Conservation (phyloP, 2,888 invertebrate species). For the Amblyjoppa proteus region DNA sequence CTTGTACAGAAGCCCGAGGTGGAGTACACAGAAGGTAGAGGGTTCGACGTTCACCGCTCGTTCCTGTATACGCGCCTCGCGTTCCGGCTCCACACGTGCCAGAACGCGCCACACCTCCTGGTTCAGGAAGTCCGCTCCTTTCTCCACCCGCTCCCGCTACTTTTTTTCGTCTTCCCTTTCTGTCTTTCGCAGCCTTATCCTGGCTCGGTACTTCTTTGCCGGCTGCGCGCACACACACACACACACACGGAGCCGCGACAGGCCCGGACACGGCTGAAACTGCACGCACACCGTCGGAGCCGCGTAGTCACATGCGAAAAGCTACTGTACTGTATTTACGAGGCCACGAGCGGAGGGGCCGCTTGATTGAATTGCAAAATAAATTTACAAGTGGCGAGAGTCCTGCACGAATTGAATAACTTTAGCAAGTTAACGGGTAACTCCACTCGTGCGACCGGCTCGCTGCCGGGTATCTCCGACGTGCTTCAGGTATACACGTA, state of each 20-base stretch:
- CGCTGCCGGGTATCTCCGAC: conserved; percentile 41
- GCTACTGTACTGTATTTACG: conserved; percentile 52
- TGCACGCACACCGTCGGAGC: conserved; percentile 41
- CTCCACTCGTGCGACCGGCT: conserved; percentile 62
- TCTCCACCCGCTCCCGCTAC: conserved; percentile 18
- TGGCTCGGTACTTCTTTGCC: conserved; percentile 18
- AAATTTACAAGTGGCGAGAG: conserved; percentile 77
- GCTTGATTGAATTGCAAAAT: conserved; percentile 77
- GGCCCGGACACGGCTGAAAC: conserved; percentile 38
- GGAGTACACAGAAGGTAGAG: conserved; percentile 45
- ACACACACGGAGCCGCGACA: conserved; percentile 34
- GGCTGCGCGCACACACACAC: background rate
- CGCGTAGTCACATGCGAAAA: conserved; percentile 50
- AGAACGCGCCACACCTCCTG: conserved; percentile 34
- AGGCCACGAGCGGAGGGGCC: conserved; percentile 62
- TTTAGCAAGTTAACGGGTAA: conserved; percentile 75
- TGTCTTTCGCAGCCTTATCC: conserved; percentile 53
- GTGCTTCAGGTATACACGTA: conserved; percentile 27
- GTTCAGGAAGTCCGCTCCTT: conserved; percentile 48
- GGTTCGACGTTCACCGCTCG: conserved; percentile 51
- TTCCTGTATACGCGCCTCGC: conserved; percentile 27
- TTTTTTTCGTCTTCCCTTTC: conserved; percentile 43
- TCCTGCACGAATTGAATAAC: conserved; percentile 76
- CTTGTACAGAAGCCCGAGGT: conserved; percentile 47
- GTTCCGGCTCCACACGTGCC: conserved; percentile 66